Evolutionary conservation across 2,797 vertebrate genomes (phyloP).

Genomic region (Gadopsis marmoratus): DNA sequence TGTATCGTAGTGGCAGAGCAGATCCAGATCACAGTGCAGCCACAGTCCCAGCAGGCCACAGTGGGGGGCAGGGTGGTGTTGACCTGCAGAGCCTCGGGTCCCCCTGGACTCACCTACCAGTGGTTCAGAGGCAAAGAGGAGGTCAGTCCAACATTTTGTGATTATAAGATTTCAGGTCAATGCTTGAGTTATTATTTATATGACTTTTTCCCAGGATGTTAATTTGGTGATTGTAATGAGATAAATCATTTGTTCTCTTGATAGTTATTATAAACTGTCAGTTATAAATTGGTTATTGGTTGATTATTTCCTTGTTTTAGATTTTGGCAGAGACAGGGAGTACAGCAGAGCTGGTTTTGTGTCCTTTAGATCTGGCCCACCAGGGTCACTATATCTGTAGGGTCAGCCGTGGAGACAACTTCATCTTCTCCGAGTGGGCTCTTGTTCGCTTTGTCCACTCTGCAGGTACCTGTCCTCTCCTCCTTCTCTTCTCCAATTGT

Average conservation of each 20-base stretch:
- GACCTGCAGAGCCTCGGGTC: slow-evolving; percentile 83
- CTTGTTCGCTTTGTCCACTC: slow-evolving; percentile 71
- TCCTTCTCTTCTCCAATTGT: background rate
- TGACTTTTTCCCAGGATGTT: background rate
- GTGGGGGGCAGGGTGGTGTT: slow-evolving; percentile 78
- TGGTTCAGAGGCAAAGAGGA: slow-evolving; percentile 90
- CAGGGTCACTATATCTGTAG: slow-evolving; percentile 88
- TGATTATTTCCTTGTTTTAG: slow-evolving; percentile 65
- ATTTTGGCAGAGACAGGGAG: slow-evolving; percentile 76
- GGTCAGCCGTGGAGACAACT: slow-evolving; percentile 82
- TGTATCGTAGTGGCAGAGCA: slow-evolving; percentile 61
- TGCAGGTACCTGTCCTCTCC: slow-evolving; percentile 62
- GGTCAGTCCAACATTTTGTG: slow-evolving; percentile 69
- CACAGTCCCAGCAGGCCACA: slow-evolving; percentile 75
- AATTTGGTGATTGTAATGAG: background rate
- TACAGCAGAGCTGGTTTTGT: slow-evolving; percentile 81
- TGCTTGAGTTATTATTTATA: background rate
- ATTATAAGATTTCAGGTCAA: slow-evolving; percentile 3
- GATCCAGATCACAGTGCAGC: slow-evolving; percentile 84
- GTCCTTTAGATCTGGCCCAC: slow-evolving; percentile 43
- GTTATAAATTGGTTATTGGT: background rate
- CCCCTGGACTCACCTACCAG: slow-evolving; percentile 85
- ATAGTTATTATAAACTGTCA: background rate
- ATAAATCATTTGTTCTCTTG: background rate
- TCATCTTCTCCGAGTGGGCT: slow-evolving; percentile 87